phyloP scores from a whole-genome alignment of 2,888 invertebrate genomes.

The Drosophila planitibia region DNA sequence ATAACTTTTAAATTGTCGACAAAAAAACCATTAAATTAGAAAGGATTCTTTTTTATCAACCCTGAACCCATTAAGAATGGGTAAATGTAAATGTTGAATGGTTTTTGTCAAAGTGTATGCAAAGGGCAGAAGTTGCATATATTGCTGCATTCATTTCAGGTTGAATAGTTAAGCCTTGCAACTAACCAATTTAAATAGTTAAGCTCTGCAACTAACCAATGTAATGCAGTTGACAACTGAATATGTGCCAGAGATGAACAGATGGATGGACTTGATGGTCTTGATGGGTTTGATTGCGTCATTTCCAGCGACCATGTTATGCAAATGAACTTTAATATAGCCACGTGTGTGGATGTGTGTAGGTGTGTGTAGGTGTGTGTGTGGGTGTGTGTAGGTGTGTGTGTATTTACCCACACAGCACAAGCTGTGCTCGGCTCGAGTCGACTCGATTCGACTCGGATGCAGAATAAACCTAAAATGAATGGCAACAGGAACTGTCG shows the following conservation, averaged over 20 bases:
- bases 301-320: conserved; percentile 39
- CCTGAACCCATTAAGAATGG: not conserved
- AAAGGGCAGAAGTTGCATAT: not conserved
- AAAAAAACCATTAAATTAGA: not conserved
- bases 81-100: no score
- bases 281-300: conserved; percentile 13
- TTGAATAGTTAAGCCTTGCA: conserved; percentile 23
- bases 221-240: not conserved
- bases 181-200: conserved; percentile 20
- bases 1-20: not conserved
- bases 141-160: conserved; percentile 15
- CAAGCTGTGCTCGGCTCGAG: not conserved
- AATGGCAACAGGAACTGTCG: conserved; percentile 68
- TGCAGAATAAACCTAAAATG: conserved; percentile 42
- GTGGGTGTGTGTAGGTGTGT: not conserved
- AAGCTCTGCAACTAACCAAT: conserved; percentile 18
- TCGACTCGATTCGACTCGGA: conserved; percentile 15
- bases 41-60: not conserved
- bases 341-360: not conserved
- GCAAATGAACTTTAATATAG: conserved; percentile 33
- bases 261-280: not conserved
- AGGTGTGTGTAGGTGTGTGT: no score
- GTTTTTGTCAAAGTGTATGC: no score
- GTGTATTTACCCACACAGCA: not conserved
- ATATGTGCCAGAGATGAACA: not conserved